These are phyloP conservation scores for Aromia moschata DNA, from an alignment of 2,888 invertebrate species.

Conservation along the genomic window DNA sequence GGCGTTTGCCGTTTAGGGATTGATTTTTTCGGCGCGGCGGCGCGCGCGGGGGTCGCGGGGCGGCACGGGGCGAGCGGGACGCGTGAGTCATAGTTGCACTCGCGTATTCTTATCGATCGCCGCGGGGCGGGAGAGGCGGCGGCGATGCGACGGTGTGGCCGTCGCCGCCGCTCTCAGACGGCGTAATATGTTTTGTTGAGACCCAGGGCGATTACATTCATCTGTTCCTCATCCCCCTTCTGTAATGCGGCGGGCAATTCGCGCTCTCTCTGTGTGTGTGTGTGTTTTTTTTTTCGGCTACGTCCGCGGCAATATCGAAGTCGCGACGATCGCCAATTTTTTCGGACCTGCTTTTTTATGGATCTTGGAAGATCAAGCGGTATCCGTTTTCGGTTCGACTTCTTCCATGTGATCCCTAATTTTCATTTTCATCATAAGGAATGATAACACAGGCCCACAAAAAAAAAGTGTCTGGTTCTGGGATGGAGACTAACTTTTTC, in stretches of 20 bases:
- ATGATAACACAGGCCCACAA: too few relatives aligned
- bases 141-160: slow-evolving; percentile 28
- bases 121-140: slow-evolving; percentile 29
- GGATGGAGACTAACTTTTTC: too few relatives aligned
- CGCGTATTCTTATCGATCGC: slow-evolving; percentile 62
- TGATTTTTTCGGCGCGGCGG: slow-evolving; percentile 59
- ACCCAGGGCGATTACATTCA: slow-evolving; percentile 33
- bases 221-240: slow-evolving; percentile 8
- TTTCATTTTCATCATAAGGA: too few relatives aligned
- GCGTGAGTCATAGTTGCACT: slow-evolving; percentile 64
- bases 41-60: slow-evolving; percentile 40
- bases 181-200: slow-evolving; percentile 40
- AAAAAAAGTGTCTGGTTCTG: too few relatives aligned
- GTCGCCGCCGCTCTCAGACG: slow-evolving; percentile 35
- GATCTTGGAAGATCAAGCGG: too few relatives aligned
- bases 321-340: not conserved
- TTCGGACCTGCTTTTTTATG: not conserved
- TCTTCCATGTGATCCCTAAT: too few relatives aligned
- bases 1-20: slow-evolving; percentile 59
- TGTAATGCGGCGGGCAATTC: slow-evolving; percentile 8
- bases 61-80: slow-evolving; percentile 42
- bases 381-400: too few relatives aligned
- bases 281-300: too few relatives aligned
- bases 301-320: not conserved
- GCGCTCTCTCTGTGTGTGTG: slow-evolving; percentile 4